phyloP scores from a whole-genome alignment of 2,888 invertebrate genomes.

The Siphonodentalium dalli region DNA sequence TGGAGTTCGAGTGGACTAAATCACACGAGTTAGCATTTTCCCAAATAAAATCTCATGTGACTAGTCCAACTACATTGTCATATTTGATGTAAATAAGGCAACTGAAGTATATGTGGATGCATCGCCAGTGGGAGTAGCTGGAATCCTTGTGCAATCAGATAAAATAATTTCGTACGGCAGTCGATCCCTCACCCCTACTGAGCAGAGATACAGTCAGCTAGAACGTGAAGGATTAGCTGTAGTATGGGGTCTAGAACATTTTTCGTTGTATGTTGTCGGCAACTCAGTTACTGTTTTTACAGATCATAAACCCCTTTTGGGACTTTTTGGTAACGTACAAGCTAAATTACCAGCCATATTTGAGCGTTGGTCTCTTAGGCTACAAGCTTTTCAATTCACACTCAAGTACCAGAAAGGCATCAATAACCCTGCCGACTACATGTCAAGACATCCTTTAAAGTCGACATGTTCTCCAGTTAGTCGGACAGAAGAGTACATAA shows the following conservation, averaged over 20 bases:
- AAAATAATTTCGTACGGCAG: conserved; percentile 8
- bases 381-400: no score
- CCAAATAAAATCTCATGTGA: not conserved
- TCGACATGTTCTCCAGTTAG: no score
- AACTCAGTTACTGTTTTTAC: not conserved
- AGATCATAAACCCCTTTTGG: not conserved
- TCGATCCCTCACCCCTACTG: not conserved
- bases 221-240: not conserved
- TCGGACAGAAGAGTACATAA: no score
- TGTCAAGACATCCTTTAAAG: no score
- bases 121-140: conserved; percentile 1
- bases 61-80: conserved; percentile 8
- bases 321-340: not conserved
- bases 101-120: conserved; percentile 8
- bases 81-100: conserved; percentile 3
- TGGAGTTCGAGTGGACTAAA: not conserved
- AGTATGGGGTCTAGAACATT: conserved; percentile 2
- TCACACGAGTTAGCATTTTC: conserved; percentile 1
- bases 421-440: no score
- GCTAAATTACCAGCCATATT: no score
- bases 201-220: not conserved
- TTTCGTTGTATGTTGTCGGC: conserved; percentile 1
- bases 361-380: no score
- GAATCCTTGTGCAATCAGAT: not conserved
- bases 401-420: no score